Percentiles rank a stretch among this genome's conserved stretches.
phyloP scores from a whole-genome alignment of 2,888 invertebrate species.

The Callinectes sapidus region DNA sequence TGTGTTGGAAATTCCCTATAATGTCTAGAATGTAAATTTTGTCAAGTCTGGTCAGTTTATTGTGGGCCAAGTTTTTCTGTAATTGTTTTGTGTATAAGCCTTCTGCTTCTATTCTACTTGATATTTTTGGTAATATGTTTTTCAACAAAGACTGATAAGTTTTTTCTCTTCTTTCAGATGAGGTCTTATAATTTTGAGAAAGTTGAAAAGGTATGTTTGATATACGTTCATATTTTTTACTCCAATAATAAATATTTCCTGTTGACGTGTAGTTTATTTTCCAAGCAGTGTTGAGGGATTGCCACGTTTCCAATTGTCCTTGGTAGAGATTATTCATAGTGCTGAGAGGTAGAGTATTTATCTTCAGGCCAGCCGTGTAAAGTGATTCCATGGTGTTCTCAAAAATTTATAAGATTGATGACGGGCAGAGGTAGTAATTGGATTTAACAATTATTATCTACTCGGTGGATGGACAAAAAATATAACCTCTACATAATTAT shows the following conservation, averaged over 20 bases:
- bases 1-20: not conserved
- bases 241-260: conserved; percentile 63
- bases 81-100: not conserved
- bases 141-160: not conserved
- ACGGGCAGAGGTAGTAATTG: not conserved
- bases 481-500: not conserved
- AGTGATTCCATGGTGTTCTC: not conserved
- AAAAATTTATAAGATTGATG: not conserved
- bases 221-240: conserved; percentile 54
- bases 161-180: conserved; percentile 84
- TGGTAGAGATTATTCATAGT: not conserved
- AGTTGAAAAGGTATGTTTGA: conserved; percentile 92
- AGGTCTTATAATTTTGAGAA: conserved; percentile 97
- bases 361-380: not conserved
- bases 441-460: not conserved
- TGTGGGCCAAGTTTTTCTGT: too few relatives aligned
- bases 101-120: not conserved
- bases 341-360: not conserved
- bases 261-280: conserved; percentile 68
- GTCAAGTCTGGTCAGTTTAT: too few relatives aligned
- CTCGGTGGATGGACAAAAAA: not conserved
- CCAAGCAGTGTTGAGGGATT: conserved; percentile 55
- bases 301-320: conserved; percentile 52
- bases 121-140: not conserved
- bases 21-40: not conserved